phyloP scores from a whole-genome alignment of 1,140 invertebrate genomes.

The Drosophila serrata region DNA sequence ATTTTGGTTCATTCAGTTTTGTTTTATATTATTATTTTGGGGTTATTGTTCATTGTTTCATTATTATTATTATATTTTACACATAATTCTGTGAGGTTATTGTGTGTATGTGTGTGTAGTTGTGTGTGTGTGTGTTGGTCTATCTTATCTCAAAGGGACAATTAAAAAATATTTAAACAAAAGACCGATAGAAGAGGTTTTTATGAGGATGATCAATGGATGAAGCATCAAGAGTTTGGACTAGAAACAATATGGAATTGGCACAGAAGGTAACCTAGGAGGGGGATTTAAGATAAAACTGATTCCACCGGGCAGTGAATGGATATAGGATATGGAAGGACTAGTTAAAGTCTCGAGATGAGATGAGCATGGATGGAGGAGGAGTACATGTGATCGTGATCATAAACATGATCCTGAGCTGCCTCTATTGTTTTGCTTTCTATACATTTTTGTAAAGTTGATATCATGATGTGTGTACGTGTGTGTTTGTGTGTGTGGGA shows the following conservation, averaged over 20 bases:
- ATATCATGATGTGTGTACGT: not conserved
- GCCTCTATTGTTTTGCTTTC: not conserved
- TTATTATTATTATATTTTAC: slow-evolving; percentile 52
- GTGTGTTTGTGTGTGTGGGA: slow-evolving; percentile 19
- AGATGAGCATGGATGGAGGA: not conserved
- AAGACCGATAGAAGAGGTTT: not conserved
- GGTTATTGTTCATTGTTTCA: slow-evolving; percentile 38
- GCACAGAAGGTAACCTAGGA: slow-evolving; percentile 30
- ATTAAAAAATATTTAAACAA: not conserved
- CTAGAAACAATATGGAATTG: slow-evolving; percentile 37
- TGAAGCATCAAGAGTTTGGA: slow-evolving; percentile 23
- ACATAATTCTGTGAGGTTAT: slow-evolving; percentile 30
- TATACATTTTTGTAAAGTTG: not conserved
- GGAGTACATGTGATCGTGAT: not conserved
- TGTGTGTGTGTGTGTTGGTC: slow-evolving; percentile 11
- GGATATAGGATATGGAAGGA: not conserved
- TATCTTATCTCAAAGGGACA: slow-evolving; percentile 8
- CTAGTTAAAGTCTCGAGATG: not conserved
- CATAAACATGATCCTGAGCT: not conserved
- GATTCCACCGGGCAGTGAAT: not conserved
- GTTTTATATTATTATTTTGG: slow-evolving; percentile 31
- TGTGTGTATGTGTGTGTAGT: slow-evolving; percentile 4
- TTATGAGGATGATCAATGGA: too few relatives aligned
- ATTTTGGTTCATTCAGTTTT: slow-evolving; percentile 39
- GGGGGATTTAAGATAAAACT: not conserved